These are phyloP conservation scores for Nematolebias whitei DNA, from an alignment of 2,113 vertebrate genomes.

Conservation along the genomic window DNA sequence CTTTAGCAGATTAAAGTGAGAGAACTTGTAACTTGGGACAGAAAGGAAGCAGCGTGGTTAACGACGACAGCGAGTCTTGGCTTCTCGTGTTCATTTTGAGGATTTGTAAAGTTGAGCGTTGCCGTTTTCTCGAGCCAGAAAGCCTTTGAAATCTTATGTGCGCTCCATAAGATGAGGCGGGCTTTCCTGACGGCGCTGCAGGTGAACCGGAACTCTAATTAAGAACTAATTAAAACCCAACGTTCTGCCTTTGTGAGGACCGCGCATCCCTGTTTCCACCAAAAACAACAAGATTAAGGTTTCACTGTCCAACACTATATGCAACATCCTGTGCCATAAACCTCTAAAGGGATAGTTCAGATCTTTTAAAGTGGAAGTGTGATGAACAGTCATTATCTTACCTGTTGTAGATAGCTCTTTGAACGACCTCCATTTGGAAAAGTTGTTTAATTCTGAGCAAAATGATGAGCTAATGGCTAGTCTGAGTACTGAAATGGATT, in stretches of 20 bases:
- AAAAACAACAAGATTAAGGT: not conserved
- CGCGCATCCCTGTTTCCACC: conserved; percentile 18
- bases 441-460: too few relatives aligned
- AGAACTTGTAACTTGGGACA: too few relatives aligned
- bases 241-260: not conserved
- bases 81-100: too few relatives aligned
- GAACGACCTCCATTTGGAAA: too few relatives aligned
- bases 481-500: too few relatives aligned
- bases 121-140: not conserved
- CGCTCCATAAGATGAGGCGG: conserved; percentile 22
- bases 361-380: too few relatives aligned
- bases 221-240: conserved; percentile 1
- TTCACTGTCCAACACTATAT: conserved; percentile 24
- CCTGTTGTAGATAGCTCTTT: too few relatives aligned
- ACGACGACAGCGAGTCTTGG: too few relatives aligned
- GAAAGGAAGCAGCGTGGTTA: too few relatives aligned
- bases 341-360: not conserved
- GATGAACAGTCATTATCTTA: too few relatives aligned
- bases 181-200: conserved; percentile 18
- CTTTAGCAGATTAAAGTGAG: not conserved
- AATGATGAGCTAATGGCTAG: too few relatives aligned
- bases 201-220: conserved; percentile 32
- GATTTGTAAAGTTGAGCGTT: not conserved
- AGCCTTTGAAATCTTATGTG: conserved; percentile 32
- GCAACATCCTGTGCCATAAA: conserved; percentile 41